Evolutionary conservation across 2,888 invertebrate species (phyloP).

Genomic region (Eupithecia subumbrata): DNA sequence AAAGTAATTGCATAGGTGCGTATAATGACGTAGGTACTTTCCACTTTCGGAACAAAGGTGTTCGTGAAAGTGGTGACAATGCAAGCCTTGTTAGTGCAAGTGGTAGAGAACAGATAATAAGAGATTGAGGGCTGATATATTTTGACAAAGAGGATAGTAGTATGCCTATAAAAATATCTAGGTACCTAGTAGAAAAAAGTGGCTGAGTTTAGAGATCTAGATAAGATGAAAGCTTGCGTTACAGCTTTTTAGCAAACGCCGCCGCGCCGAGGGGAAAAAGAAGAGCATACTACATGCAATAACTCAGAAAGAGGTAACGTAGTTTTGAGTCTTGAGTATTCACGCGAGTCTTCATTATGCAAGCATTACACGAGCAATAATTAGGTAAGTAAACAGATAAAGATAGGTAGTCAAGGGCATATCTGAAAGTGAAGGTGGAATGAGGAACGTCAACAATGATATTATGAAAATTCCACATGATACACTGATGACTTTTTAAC

Average conservation of each 20-base stretch:
- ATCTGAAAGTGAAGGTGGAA: conserved; percentile 14
- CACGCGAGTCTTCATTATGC: conserved; percentile 1
- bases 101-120: conserved; percentile 21
- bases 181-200: background rate
- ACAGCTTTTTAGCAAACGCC: background rate
- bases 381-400: conserved; percentile 29
- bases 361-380: conserved; percentile 13
- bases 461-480: conserved; percentile 3
- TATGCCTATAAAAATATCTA: background rate
- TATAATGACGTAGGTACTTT: conserved; percentile 69
- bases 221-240: background rate
- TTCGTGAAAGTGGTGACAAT: conserved; percentile 67
- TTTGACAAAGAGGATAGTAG: background rate
- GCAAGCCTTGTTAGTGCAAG: conserved; percentile 24
- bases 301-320: background rate
- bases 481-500: background rate
- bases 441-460: conserved; percentile 7
- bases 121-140: conserved; percentile 11
- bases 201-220: background rate
- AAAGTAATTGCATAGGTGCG: conserved; percentile 58
- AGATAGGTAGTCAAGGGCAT: conserved; percentile 22
- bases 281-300: background rate
- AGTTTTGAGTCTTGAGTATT: background rate
- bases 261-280: background rate
- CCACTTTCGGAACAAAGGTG: conserved; percentile 71